Evolutionary conservation across 2,113 vertebrate genomes (phyloP).

Genomic region (Cathartes aura): DNA sequence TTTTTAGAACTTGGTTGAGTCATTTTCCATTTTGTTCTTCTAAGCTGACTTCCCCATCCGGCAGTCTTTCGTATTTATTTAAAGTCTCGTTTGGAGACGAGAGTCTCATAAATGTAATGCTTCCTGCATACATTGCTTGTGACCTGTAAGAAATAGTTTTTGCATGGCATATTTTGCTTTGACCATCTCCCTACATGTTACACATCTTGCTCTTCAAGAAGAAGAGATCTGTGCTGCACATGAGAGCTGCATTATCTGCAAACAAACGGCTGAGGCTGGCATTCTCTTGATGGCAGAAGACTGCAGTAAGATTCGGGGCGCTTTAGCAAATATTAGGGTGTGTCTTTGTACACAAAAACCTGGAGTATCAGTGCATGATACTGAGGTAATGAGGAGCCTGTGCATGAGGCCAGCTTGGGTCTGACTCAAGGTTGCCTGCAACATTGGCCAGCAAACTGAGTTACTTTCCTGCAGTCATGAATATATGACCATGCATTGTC

Average conservation of each 20-base stretch:
- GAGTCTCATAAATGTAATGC: not conserved
- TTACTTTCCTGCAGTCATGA: not conserved
- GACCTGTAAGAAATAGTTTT: not conserved
- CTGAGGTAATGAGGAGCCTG: not conserved
- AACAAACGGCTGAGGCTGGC: not conserved
- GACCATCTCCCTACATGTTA: fast-evolving
- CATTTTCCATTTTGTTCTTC: not conserved
- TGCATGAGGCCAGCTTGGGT: not conserved
- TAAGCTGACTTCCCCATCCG: not conserved
- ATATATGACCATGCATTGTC: not conserved
- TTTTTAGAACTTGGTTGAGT: not conserved
- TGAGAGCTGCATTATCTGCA: fast-evolving
- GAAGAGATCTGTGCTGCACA: not conserved
- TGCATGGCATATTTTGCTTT: not conserved
- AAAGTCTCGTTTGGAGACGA: not conserved
- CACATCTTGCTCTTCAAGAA: not conserved
- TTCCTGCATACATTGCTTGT: not conserved
- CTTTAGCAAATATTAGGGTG: not conserved
- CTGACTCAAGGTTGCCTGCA: not conserved
- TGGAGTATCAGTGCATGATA: not conserved
- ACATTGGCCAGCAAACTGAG: not conserved
- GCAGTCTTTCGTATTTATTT: not conserved
- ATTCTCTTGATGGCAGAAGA: not conserved
- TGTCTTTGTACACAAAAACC: not conserved
- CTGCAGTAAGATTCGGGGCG: not conserved